phyloP scores from a whole-genome alignment of 2,888 invertebrate genomes.

The Aphidoletes aphidimyza region DNA sequence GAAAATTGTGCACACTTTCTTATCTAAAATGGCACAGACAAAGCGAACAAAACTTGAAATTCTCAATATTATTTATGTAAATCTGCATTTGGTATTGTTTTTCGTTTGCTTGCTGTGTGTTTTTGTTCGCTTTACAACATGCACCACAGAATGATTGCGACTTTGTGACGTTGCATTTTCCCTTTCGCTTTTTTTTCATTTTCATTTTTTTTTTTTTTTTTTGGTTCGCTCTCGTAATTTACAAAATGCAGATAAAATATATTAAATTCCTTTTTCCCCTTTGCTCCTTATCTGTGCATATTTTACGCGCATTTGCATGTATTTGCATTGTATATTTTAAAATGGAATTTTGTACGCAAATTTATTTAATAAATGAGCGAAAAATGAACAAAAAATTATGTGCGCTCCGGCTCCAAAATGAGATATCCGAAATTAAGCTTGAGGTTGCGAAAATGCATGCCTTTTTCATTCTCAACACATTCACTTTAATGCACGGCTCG shows the following conservation, averaged over 20 bases:
- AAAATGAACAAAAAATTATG: background rate
- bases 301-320: background rate
- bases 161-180: background rate
- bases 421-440: background rate
- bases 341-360: constrained; percentile 37
- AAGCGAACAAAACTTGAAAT: background rate
- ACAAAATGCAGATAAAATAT: constrained; percentile 52
- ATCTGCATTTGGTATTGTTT: constrained; percentile 44
- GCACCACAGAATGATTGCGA: background rate
- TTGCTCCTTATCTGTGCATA: constrained; percentile 35
- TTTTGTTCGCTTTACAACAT: background rate
- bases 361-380: constrained; percentile 44
- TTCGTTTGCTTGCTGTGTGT: background rate
- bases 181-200: background rate
- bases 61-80: constrained; percentile 50
- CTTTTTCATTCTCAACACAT: constrained; percentile 13
- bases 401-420: background rate
- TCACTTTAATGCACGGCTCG: background rate
- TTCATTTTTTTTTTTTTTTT: background rate
- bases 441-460: background rate
- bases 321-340: constrained; percentile 47
- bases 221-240: background rate
- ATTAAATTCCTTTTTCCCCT: background rate
- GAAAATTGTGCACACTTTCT: constrained; percentile 7
- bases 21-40: constrained; percentile 9